A percentile compares a stretch with the other conserved stretches of the same genome.
Conservation (phyloP, 2,113 vertebrate genomes). For the Saimiri boliviensis region DNA sequence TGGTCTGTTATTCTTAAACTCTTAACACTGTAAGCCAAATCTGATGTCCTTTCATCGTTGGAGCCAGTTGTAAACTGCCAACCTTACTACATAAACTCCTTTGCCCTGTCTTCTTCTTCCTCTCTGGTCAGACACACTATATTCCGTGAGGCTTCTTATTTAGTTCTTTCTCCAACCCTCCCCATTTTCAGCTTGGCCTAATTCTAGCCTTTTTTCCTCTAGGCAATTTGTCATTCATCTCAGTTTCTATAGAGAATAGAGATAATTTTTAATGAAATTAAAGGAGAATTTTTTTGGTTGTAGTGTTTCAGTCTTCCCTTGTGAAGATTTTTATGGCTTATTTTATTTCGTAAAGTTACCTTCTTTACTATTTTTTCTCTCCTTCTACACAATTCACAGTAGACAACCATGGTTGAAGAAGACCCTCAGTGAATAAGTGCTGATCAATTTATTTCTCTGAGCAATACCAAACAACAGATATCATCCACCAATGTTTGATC, state of each 20-base stretch:
- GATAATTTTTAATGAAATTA: neutral
- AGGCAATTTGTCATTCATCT: neutral
- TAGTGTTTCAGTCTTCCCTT: neutral
- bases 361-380: neutral
- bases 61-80: neutral
- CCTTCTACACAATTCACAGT: neutral
- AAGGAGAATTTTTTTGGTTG: neutral
- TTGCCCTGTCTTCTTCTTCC: neutral
- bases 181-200: neutral
- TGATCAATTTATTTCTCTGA: slow-evolving; percentile 15
- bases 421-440: slow-evolving; percentile 10
- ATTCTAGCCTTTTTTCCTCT: slow-evolving; percentile 10
- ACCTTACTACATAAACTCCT: neutral
- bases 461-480: neutral
- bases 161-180: neutral
- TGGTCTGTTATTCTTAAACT: slow-evolving; percentile 22
- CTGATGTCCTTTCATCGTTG: neutral
- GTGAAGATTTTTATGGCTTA: slow-evolving; percentile 31
- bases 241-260: neutral
- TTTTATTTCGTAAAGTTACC: neutral
- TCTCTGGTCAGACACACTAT: neutral
- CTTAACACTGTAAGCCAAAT: neutral
- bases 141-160: neutral
- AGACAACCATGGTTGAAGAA: neutral
- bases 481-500: neutral